These are phyloP conservation scores for Luperina nickerlii DNA, from an alignment of 2,888 invertebrate species.

Conservation along the genomic window DNA sequence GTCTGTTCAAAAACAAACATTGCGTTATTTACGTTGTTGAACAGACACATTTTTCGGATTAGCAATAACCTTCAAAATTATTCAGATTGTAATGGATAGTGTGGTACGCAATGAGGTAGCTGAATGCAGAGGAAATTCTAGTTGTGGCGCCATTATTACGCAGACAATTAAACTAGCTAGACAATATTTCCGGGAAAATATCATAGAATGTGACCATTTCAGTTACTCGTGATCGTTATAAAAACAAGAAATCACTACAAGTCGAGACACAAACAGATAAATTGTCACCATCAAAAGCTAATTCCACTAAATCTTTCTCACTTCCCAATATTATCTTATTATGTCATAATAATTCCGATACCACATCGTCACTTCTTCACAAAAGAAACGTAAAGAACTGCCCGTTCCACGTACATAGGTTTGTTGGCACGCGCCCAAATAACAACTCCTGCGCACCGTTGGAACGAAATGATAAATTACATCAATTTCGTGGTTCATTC, in stretches of 20 bases:
- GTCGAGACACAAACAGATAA: not conserved
- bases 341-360: slow-evolving; percentile 45
- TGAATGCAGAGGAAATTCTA: slow-evolving; percentile 2
- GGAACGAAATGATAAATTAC: slow-evolving; percentile 52
- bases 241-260: slow-evolving; percentile 18
- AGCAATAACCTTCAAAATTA: no score
- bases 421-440: slow-evolving; percentile 57
- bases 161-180: not conserved
- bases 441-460: slow-evolving; percentile 46
- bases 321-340: slow-evolving; percentile 25
- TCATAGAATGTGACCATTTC: not conserved
- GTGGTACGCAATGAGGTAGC: no score
- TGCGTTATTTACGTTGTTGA: no score
- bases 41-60: no score
- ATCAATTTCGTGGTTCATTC: slow-evolving; percentile 57
- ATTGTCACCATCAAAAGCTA: slow-evolving; percentile 13
- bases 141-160: not conserved
- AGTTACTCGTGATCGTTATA: not conserved
- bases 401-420: slow-evolving; percentile 21
- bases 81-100: no score
- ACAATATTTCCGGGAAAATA: slow-evolving; percentile 15
- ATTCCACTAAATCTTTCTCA: slow-evolving; percentile 23
- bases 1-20: no score
- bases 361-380: slow-evolving; percentile 51
- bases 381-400: slow-evolving; percentile 49